Percentiles rank a stretch among this genome's conserved stretches.
These are phyloP conservation scores for Acanthisitta chloris DNA, from an alignment of 2,113 vertebrate species.

Conservation along the genomic window DNA sequence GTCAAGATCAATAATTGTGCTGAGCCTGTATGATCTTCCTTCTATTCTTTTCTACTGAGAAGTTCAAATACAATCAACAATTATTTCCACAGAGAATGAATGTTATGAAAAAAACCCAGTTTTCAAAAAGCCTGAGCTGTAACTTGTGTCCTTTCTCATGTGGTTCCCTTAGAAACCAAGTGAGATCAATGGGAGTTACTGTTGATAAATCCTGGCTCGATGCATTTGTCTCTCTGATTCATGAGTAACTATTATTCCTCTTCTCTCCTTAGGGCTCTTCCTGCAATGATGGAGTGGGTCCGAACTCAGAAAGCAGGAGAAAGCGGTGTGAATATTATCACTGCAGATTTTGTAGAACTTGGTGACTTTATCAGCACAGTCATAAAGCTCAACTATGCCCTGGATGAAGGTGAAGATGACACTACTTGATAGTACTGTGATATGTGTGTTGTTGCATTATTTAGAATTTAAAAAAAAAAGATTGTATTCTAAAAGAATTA, in stretches of 20 bases:
- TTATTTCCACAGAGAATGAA: neutral
- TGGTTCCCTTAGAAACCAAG: neutral
- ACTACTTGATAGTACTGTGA: constrained; percentile 83
- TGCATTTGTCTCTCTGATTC: neutral
- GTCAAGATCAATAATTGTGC: neutral
- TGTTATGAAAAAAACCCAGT: neutral
- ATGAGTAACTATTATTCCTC: constrained; percentile 34
- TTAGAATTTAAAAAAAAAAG: constrained; percentile 17
- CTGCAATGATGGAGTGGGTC: constrained; percentile 97
- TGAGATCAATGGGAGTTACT: neutral
- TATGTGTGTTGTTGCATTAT: neutral
- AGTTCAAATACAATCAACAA: neutral
- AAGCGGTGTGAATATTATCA: constrained; percentile 95
- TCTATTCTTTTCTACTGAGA: neutral
- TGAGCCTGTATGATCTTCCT: neutral
- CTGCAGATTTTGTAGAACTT: constrained; percentile 97
- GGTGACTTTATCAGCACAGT: constrained; percentile 96
- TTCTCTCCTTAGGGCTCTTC: constrained; percentile 85
- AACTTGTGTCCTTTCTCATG: neutral
- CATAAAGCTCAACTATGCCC: constrained; percentile 94
- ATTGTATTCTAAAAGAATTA: constrained; percentile 71
- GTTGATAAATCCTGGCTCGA: neutral
- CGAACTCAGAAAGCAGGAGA: constrained; percentile 91
- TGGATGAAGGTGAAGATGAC: constrained; percentile 88
- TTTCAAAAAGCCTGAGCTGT: neutral